Evolutionary conservation across 2,113 vertebrate species (phyloP), one percentile per base, ranked within the genome.

Genomic region (Tonatia bakeri): DNA sequence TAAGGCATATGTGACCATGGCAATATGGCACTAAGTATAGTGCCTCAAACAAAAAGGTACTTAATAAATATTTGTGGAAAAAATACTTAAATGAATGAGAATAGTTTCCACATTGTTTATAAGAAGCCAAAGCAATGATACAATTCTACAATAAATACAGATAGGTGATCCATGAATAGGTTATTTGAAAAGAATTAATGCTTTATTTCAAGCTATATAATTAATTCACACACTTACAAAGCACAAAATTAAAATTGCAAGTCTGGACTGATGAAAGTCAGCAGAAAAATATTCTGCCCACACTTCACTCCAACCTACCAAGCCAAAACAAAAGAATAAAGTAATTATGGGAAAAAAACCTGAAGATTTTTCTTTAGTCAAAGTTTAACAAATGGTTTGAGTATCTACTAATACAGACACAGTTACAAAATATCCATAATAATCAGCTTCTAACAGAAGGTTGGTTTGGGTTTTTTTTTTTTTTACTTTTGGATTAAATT

Each of bases 381-480:
- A 97, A 97, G 67, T 45, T 59, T 70, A 94, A 87, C 36, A 86
- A 94, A 84, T 65, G 13, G 40, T 38, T 82, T 90, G 52, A 82
- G 12, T 91, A 65, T 87, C 22, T 94, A 50, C 20, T 77, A 54
- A 94, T 52, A 72, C 13, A 82, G 31, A 43, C 7, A 79, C 5
- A 43, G 5, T 77, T 4, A 76, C 2, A 96, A 80, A 91, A 90
- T 94, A 89, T n/a, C 45, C 17, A 69, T 38, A 94, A 81, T 86
- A 89, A 90, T 73, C 14, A 76, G 16, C 38, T 88, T 95, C 65
- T 64, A 88, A 61, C 5, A 36, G 33, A 11, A 38, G 73, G 31
- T 45, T 91, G 15, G 1, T n/a, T 67, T n/a, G n/a, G n/a, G 43
- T 47, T 47, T 47, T 47, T 47, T 47, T 38, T 38, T 85, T 50